These are phyloP conservation scores for Apeltes quadracus DNA, from an alignment of 2,113 vertebrate species.

Conservation along the genomic window DNA sequence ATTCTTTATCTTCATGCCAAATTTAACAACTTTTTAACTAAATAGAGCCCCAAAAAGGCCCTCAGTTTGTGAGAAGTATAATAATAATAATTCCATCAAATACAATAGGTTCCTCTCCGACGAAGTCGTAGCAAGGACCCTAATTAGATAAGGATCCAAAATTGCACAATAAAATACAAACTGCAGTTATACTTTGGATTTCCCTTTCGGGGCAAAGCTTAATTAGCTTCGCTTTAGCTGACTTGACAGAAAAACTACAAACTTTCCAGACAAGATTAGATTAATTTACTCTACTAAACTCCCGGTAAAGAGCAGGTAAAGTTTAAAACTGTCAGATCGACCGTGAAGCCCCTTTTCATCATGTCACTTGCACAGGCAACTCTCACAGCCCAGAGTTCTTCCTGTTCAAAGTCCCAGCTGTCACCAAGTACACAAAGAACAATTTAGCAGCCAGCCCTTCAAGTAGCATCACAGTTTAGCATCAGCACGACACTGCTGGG, in stretches of 20 bases:
- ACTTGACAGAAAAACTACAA: slow-evolving; percentile 1
- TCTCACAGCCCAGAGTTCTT: slow-evolving; percentile 77
- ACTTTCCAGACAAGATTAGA: slow-evolving; percentile 43
- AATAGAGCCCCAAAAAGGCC: too few relatives aligned
- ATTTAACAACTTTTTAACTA: too few relatives aligned
- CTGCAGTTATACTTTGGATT: slow-evolving; percentile 1
- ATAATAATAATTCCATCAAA: too few relatives aligned
- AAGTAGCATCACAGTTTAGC: slow-evolving; percentile 84
- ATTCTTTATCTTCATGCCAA: too few relatives aligned
- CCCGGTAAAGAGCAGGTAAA: slow-evolving; percentile 50
- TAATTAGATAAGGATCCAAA: slow-evolving; percentile 18
- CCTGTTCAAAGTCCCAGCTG: slow-evolving; percentile 81
- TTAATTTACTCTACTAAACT: slow-evolving; percentile 15
- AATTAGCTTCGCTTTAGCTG: slow-evolving; percentile 1
- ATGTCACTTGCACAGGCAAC: slow-evolving; percentile 67
- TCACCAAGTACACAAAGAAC: slow-evolving; percentile 84
- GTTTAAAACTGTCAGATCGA: slow-evolving; percentile 66
- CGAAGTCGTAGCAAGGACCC: too few relatives aligned
- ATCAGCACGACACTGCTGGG: slow-evolving; percentile 80
- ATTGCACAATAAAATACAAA: neutral
- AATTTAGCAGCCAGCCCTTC: slow-evolving; percentile 85
- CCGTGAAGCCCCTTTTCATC: slow-evolving; percentile 69
- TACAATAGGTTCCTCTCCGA: too few relatives aligned
- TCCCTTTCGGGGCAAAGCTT: neutral
- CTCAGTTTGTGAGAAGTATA: too few relatives aligned